A percentile compares a stretch with the other conserved stretches of the same genome.
Conservation (phyloP, 2,797 vertebrate genomes). For the Fundulus diaphanus region DNA sequence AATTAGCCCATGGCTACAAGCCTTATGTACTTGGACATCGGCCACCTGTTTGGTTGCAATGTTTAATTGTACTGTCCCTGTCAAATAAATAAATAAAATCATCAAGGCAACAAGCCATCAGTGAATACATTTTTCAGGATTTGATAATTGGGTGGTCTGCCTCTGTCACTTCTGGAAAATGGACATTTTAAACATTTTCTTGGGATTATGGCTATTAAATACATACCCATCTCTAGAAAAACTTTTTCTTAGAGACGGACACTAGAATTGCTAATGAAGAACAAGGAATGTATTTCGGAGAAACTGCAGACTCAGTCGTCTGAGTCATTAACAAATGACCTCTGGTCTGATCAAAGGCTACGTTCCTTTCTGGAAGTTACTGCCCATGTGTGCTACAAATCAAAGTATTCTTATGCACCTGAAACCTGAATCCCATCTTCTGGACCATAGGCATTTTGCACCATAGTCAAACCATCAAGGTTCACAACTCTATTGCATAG, state of each 20-base stretch:
- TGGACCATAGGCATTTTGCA: background rate
- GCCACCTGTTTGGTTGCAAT: no score
- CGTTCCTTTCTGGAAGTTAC: background rate
- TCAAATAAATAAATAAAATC: no score
- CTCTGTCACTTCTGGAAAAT: background rate
- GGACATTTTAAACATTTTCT: constrained; percentile 14
- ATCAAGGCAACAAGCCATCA: constrained; percentile 5
- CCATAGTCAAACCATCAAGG: background rate
- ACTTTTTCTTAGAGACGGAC: constrained; percentile 5
- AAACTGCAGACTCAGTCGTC: background rate
- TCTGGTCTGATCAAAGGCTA: constrained; percentile 11
- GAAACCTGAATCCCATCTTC: no score
- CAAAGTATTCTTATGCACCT: background rate
- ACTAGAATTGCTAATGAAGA: background rate
- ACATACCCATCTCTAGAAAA: constrained; percentile 19
- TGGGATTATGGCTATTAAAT: constrained; percentile 20
- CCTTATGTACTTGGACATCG: no score
- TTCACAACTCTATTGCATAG: background rate
- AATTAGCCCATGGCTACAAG: no score
- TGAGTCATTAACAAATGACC: constrained; percentile 12
- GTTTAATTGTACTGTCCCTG: no score
- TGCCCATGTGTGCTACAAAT: background rate
- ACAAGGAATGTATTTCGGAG: background rate
- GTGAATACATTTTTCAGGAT: constrained; percentile 1
- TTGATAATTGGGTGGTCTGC: constrained; percentile 4